phyloP scores from a whole-genome alignment of 2,888 invertebrate genomes.

The Nomada ruficornis region DNA sequence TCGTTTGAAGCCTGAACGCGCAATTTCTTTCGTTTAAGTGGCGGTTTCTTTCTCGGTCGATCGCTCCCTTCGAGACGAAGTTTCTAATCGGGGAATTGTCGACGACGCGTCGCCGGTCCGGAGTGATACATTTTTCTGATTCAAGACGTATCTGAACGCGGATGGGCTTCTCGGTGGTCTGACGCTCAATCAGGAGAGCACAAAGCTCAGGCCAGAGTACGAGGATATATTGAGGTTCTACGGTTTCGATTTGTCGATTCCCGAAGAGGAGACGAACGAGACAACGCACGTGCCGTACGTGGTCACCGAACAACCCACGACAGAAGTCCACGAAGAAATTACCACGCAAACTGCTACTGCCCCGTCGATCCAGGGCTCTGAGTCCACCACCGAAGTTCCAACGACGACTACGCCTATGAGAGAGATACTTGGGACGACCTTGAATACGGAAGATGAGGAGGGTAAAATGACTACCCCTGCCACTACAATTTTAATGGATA shows the following conservation, averaged over 20 bases:
- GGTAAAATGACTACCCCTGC: constrained; percentile 31
- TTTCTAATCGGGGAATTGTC: not conserved
- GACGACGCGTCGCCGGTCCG: not conserved
- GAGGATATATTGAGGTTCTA: constrained; percentile 91
- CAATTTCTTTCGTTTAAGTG: constrained; percentile 36
- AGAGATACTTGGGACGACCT: constrained; percentile 45
- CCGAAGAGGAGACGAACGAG: constrained; percentile 53
- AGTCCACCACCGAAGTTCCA: not conserved
- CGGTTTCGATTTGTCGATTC: constrained; percentile 89
- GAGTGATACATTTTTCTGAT: constrained; percentile 23
- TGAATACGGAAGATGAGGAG: constrained; percentile 45
- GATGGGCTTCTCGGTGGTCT: constrained; percentile 93
- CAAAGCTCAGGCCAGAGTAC: constrained; percentile 90
- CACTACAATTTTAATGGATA: not conserved
- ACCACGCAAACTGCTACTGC: not conserved
- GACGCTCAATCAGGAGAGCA: constrained; percentile 91
- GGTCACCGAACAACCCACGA: constrained; percentile 25
- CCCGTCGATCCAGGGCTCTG: not conserved
- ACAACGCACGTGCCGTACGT: constrained; percentile 27
- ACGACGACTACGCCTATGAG: constrained; percentile 21
- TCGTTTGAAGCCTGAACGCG: constrained; percentile 39
- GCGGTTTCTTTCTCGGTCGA: constrained; percentile 42
- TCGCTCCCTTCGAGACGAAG: constrained; percentile 24
- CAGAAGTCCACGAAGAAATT: constrained; percentile 6
- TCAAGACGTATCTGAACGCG: constrained; percentile 93